phyloP scores from a whole-genome alignment of 2,113 vertebrate species.

The Artemisiospiza belli region DNA sequence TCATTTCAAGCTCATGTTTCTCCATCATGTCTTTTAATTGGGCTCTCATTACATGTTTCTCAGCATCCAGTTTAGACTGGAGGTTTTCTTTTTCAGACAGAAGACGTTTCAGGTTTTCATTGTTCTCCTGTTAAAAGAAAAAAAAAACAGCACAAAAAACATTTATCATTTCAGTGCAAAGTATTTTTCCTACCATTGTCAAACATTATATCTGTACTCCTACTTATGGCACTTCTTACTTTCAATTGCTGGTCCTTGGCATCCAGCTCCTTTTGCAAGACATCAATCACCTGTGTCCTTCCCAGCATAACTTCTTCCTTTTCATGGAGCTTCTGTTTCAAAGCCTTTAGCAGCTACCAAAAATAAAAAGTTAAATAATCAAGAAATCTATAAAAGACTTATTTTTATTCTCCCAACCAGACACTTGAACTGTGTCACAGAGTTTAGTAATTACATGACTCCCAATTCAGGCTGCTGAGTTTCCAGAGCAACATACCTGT shows the following conservation, averaged over 20 bases:
- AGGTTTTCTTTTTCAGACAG: slow-evolving; percentile 85
- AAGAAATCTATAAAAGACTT: not conserved
- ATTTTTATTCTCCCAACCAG: not conserved
- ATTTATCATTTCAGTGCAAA: not conserved
- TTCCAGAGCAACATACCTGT: slow-evolving; percentile 76
- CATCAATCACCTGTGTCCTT: slow-evolving; percentile 88
- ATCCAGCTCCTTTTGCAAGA: slow-evolving; percentile 88
- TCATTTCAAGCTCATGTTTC: slow-evolving; percentile 83
- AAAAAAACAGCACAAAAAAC: not conserved
- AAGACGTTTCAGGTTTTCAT: slow-evolving; percentile 76
- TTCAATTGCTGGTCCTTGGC: slow-evolving; percentile 80
- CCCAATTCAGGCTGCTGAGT: not conserved
- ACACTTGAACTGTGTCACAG: not conserved
- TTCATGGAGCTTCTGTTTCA: slow-evolving; percentile 91
- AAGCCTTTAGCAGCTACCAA: slow-evolving; percentile 79
- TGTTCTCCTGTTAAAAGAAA: slow-evolving; percentile 73
- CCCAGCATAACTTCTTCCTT: slow-evolving; percentile 90
- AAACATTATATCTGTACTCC: not conserved
- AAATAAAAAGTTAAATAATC: not conserved
- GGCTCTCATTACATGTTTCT: slow-evolving; percentile 90
- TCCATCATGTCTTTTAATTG: slow-evolving; percentile 88
- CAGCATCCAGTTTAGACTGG: slow-evolving; percentile 87
- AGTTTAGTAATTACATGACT: not conserved
- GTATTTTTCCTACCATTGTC: not conserved
- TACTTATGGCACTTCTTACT: slow-evolving; percentile 46